phyloP scores from a whole-genome alignment of 2,888 invertebrate species.

The Cheilosia vernalis region DNA sequence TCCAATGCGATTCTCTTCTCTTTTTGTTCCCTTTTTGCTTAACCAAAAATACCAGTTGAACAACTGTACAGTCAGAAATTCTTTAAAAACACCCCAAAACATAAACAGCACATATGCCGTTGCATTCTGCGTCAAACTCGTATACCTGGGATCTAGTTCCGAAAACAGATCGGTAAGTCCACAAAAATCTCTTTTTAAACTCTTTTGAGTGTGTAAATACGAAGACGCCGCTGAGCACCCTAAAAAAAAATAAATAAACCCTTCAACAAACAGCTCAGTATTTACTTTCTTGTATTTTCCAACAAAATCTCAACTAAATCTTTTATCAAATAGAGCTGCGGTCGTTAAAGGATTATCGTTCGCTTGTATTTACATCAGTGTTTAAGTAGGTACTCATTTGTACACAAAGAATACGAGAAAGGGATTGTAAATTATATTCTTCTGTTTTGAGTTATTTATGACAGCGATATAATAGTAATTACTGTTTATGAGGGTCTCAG shows the following conservation, averaged over 20 bases:
- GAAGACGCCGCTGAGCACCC: neutral
- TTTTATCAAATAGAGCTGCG: slow-evolving; percentile 19
- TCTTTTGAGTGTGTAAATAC: neutral
- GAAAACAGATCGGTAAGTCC: neutral
- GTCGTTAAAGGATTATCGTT: slow-evolving; percentile 41
- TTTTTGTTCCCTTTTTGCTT: no score
- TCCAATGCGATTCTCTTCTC: no score
- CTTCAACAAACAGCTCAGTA: neutral
- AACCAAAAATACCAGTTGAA: no score
- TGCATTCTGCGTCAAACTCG: no score
- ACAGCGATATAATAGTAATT: slow-evolving; percentile 12
- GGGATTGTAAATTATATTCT: slow-evolving; percentile 23
- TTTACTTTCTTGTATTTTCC: neutral
- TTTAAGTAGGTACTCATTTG: neutral
- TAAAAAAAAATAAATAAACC: neutral
- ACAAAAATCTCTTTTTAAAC: neutral
- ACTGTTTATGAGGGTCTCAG: slow-evolving; percentile 32
- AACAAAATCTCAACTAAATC: slow-evolving; percentile 17
- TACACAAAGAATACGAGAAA: neutral
- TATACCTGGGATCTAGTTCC: neutral
- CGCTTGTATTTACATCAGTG: slow-evolving; percentile 2
- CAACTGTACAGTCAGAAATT: no score
- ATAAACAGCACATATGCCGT: no score
- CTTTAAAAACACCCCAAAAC: no score
- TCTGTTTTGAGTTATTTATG: slow-evolving; percentile 48